phyloP scores from a whole-genome alignment of 2,113 vertebrate species.

The Tinamus guttatus region DNA sequence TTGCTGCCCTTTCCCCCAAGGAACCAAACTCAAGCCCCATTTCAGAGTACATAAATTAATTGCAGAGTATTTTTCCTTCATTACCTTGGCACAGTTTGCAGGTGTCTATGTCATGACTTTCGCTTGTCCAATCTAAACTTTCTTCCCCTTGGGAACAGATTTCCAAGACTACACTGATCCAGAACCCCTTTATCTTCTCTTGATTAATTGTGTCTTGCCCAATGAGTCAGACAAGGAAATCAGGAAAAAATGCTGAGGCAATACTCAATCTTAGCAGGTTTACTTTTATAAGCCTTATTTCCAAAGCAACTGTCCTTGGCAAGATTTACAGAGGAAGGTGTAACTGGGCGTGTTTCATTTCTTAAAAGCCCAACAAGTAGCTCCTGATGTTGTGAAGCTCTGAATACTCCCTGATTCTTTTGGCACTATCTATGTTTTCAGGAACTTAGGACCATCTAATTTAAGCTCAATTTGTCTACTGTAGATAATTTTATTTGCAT shows the following conservation, averaged over 20 bases:
- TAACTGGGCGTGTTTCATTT: constrained; percentile 16
- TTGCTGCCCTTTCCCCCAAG: neutral
- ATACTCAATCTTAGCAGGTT: constrained; percentile 4
- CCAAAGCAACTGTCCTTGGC: neutral
- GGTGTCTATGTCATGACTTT: neutral
- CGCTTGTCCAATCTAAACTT: neutral
- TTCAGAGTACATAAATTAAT: neutral
- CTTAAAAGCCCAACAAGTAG: neutral
- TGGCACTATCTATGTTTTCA: neutral
- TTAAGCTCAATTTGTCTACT: neutral
- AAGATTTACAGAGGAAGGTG: neutral
- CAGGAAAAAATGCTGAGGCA: constrained; percentile 35
- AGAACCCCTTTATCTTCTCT: constrained; percentile 8
- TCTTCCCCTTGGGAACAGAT: neutral
- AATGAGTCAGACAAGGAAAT: constrained; percentile 67
- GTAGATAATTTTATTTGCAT: neutral
- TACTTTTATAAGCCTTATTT: constrained; percentile 43
- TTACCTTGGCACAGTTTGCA: neutral
- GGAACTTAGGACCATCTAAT: neutral
- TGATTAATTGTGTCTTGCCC: neutral
- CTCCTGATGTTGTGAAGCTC: neutral
- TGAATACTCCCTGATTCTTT: neutral
- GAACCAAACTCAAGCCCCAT: neutral
- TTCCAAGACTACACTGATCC: constrained; percentile 8
- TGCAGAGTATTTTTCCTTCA: neutral